Percentiles rank a stretch among this genome's conserved stretches.
Evolutionary conservation across 1,140 invertebrate species (phyloP).

Genomic region (Cardiocondyla obscurior): DNA sequence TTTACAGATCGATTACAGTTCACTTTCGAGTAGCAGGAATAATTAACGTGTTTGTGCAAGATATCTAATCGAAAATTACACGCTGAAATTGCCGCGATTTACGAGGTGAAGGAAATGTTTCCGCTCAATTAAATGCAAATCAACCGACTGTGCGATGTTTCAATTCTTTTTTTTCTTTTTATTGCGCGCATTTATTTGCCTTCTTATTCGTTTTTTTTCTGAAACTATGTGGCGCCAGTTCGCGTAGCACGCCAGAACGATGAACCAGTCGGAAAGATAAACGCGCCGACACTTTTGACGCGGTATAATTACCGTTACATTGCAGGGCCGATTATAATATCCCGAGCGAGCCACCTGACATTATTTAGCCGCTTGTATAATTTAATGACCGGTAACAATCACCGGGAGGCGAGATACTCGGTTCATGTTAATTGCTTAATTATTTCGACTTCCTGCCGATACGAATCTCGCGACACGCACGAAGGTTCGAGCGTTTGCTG

Average conservation of each 20-base stretch:
- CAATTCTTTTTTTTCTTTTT: slow-evolving; percentile 3
- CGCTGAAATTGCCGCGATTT: slow-evolving; percentile 20
- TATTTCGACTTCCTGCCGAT: slow-evolving; percentile 31
- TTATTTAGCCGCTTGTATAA: slow-evolving; percentile 41
- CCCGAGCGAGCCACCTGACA: background rate
- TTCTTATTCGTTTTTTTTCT: background rate
- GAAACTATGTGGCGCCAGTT: background rate
- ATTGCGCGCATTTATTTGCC: background rate
- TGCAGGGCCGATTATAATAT: background rate
- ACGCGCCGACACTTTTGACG: background rate
- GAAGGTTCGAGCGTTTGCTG: background rate
- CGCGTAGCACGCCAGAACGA: background rate
- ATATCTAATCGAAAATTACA: slow-evolving; percentile 23
- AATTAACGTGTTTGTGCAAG: slow-evolving; percentile 25
- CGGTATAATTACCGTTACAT: slow-evolving; percentile 35
- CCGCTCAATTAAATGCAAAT: slow-evolving; percentile 58
- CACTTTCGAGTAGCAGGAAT: background rate
- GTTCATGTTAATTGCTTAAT: slow-evolving; percentile 41
- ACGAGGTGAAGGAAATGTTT: slow-evolving; percentile 16
- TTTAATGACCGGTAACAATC: slow-evolving; percentile 34
- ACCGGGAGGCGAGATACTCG: slow-evolving; percentile 14
- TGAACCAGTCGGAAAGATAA: background rate
- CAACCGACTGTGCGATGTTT: background rate
- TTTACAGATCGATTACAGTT: background rate
- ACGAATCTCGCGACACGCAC: slow-evolving; percentile 2